Percentiles rank a stretch among this genome's conserved stretches.
These are phyloP conservation scores for Xanthorhoe spadicearia DNA, from an alignment of 2,888 invertebrate species.

Conservation along the genomic window DNA sequence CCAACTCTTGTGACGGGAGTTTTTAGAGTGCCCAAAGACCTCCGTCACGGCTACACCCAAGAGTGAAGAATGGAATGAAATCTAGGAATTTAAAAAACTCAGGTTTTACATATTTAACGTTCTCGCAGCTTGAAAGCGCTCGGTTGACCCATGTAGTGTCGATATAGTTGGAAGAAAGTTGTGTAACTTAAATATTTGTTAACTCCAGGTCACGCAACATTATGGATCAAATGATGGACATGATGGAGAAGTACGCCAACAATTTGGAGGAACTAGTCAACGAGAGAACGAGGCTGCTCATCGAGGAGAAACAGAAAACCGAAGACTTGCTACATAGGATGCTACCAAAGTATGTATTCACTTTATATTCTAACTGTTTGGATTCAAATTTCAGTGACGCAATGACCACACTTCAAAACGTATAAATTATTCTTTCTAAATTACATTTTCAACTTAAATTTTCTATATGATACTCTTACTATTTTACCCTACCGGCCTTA, in stretches of 20 bases:
- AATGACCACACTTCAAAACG: neutral
- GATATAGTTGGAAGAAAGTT: no score
- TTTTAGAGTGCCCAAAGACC: no score
- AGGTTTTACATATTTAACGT: no score
- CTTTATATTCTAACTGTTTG: constrained; percentile 14
- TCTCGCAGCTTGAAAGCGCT: no score
- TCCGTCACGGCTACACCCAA: no score
- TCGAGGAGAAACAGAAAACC: constrained; percentile 97
- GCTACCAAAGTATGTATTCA: constrained; percentile 91
- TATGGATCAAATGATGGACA: constrained; percentile 99
- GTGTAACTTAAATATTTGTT: neutral
- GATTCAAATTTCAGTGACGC: constrained; percentile 17
- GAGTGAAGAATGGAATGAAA: no score
- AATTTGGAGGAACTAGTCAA: constrained; percentile 97
- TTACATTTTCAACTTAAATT: neutral
- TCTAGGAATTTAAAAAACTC: no score
- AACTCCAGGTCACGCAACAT: constrained; percentile 90
- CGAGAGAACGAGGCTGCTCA: constrained; percentile 94
- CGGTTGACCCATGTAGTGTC: no score
- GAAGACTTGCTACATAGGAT: constrained; percentile 96
- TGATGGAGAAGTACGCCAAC: constrained; percentile 98
- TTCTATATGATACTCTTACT: neutral
- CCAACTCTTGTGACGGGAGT: no score
- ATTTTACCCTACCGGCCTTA: neutral
- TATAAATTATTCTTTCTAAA: neutral